Conservation (phyloP, 1,140 invertebrate genomes). For the Magallana gigas region DNA sequence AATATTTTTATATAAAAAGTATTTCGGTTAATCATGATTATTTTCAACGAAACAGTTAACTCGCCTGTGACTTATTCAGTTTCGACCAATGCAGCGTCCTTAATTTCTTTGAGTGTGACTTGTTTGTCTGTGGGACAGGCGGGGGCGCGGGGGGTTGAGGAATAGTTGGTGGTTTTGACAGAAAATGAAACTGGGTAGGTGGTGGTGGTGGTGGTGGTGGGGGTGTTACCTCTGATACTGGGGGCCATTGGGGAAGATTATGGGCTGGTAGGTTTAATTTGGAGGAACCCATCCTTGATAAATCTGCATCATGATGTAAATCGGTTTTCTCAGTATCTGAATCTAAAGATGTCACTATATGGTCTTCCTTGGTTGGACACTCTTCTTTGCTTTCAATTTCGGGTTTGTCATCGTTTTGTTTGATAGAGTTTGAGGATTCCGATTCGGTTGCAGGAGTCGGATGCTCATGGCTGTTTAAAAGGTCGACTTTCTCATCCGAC, state of each 20-base stretch:
- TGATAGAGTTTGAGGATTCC: no score
- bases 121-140: neutral
- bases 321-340: no score
- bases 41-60: neutral
- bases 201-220: neutral
- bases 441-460: no score
- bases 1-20: no score
- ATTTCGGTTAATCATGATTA: no score
- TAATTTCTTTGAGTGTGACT: constrained; percentile 24
- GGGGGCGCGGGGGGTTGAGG: constrained; percentile 17
- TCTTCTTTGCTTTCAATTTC: no score
- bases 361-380: no score
- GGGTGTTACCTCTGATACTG: neutral
- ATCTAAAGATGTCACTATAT: no score
- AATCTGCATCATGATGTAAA: neutral
- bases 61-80: constrained; percentile 14
- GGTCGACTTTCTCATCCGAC: no score
- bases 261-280: neutral
- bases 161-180: neutral
- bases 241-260: neutral
- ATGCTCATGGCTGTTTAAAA: no score
- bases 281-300: neutral
- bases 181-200: neutral
- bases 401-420: no score
- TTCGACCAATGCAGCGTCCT: constrained; percentile 14